A percentile compares a stretch with the other conserved stretches of the same genome.
phyloP scores from a whole-genome alignment of 2,888 invertebrate species.

The Eurytoma adleriae region DNA sequence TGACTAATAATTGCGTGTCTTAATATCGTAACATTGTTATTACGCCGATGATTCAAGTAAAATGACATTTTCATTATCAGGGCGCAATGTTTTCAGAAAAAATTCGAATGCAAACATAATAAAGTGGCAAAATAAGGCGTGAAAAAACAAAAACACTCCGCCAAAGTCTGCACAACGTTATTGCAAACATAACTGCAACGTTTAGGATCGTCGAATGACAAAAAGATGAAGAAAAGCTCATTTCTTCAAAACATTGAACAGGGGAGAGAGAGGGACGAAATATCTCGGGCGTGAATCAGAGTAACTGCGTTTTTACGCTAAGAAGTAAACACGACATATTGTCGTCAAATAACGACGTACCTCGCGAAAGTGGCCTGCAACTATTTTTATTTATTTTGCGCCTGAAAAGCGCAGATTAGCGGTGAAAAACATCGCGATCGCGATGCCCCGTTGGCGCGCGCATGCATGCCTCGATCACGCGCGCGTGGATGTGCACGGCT shows the following conservation, averaged over 20 bases:
- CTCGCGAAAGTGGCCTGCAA: too few species aligned
- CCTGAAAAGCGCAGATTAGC: slow-evolving; percentile 49
- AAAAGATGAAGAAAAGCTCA: neutral
- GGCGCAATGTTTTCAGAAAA: slow-evolving; percentile 36
- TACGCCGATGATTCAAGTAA: slow-evolving; percentile 35
- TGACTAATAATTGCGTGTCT: slow-evolving; percentile 11
- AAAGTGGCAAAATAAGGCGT: slow-evolving; percentile 32
- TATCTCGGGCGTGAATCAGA: neutral
- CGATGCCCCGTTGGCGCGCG: neutral
- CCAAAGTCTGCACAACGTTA: neutral
- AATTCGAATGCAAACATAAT: slow-evolving; percentile 18
- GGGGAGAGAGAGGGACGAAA: neutral
- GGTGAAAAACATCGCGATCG: slow-evolving; percentile 20
- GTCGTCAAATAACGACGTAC: slow-evolving; percentile 51
- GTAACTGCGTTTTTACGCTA: neutral
- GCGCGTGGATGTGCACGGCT: neutral
- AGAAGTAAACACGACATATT: slow-evolving; percentile 43
- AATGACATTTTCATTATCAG: slow-evolving; percentile 49
- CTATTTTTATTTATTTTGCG: slow-evolving; percentile 47
- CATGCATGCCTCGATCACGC: slow-evolving; percentile 6
- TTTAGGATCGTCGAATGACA: neutral
- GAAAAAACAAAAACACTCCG: slow-evolving; percentile 14
- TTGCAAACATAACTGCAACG: too few species aligned
- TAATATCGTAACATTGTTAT: slow-evolving; percentile 28
- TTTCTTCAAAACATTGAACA: too few species aligned